Percentiles rank a stretch among this genome's conserved stretches.
Conservation (phyloP, 2,113 vertebrate species). For the Dasyornis broadbenti region DNA sequence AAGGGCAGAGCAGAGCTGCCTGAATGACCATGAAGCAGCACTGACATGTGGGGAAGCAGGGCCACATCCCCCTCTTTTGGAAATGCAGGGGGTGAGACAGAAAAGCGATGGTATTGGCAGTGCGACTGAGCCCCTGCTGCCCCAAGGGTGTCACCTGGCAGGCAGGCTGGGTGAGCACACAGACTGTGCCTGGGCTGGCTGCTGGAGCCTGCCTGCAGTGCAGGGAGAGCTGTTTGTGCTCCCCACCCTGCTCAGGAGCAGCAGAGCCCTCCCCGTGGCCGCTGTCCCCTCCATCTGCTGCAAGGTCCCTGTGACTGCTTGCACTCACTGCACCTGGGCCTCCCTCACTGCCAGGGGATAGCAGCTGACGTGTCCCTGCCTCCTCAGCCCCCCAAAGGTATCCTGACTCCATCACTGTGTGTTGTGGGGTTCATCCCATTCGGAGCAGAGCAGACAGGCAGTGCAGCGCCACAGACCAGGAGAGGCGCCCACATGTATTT, state of each 20-base stretch:
- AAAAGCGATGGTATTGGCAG: neutral
- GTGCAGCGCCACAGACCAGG: slow-evolving; percentile 15
- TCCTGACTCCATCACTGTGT: slow-evolving; percentile 7
- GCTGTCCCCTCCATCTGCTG: neutral
- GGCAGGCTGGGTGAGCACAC: fast-evolving
- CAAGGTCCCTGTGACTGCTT: fast-evolving
- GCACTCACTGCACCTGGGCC: neutral
- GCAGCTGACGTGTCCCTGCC: neutral
- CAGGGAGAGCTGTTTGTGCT: neutral
- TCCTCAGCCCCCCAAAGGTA: neutral
- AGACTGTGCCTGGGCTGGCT: neutral
- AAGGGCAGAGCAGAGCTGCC: fast-evolving
- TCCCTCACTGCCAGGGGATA: neutral
- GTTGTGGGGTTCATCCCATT: slow-evolving; percentile 49
- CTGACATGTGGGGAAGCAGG: fast-evolving
- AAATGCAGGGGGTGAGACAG: neutral
- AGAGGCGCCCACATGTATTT: neutral
- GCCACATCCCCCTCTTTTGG: neutral
- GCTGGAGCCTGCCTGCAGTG: neutral
- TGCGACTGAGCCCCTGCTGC: neutral
- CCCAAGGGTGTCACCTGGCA: no score
- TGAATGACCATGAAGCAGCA: neutral
- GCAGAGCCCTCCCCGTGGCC: neutral
- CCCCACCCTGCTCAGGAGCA: neutral
- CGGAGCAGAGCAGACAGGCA: neutral